Percentiles rank a stretch among this genome's conserved stretches.
phyloP scores from a whole-genome alignment of 2,113 vertebrate species.

The Noctilio leporinus region DNA sequence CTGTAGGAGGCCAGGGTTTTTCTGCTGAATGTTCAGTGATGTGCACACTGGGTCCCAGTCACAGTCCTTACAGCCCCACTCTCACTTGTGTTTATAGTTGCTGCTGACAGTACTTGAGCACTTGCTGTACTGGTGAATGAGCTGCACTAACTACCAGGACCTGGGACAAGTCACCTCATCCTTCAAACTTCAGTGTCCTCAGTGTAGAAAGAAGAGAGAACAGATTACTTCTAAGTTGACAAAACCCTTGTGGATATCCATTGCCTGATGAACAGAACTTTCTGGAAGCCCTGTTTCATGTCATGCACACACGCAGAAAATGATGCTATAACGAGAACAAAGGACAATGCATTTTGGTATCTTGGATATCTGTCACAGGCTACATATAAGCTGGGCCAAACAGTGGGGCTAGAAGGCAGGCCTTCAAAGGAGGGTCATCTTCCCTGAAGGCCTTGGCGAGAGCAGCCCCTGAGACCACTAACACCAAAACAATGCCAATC shows the following conservation, averaged over 20 bases:
- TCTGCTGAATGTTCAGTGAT: not conserved
- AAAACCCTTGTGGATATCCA: not conserved
- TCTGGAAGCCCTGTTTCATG: not conserved
- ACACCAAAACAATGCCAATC: not conserved
- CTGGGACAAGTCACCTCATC: too few relatives aligned
- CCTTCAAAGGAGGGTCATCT: not conserved
- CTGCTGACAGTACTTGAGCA: too few relatives aligned
- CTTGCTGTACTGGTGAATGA: too few relatives aligned
- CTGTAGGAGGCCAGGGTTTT: not conserved
- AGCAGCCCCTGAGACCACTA: not conserved
- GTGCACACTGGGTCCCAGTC: not conserved
- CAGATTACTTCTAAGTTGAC: not conserved
- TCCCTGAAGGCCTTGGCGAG: not conserved
- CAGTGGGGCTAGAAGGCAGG: not conserved
- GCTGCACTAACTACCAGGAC: fast-evolving
- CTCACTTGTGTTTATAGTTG: not conserved
- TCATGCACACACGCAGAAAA: not conserved
- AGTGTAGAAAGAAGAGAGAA: not conserved
- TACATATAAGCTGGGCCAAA: not conserved
- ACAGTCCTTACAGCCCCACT: too few relatives aligned
- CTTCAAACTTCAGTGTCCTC: not conserved
- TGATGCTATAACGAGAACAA: not conserved
- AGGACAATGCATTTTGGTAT: not conserved
- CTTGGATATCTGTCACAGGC: not conserved
- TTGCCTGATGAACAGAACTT: not conserved